Percentiles rank a stretch among this genome's conserved stretches.
phyloP scores from a whole-genome alignment of 35 echinoderm and acorn worm species.

The Ptychodera flava region DNA sequence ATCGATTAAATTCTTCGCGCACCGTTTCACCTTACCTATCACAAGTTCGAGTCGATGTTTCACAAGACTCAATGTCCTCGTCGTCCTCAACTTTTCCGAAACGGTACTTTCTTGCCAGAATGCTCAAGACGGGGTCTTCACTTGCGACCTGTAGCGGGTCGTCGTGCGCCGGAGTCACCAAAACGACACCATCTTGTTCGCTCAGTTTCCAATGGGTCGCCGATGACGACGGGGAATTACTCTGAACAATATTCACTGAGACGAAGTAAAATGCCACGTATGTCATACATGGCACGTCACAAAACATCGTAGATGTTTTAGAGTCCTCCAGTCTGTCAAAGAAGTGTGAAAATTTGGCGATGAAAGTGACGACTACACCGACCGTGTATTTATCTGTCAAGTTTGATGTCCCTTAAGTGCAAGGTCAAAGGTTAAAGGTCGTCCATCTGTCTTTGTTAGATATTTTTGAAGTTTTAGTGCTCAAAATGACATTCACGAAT shows the following conservation, averaged over 20 bases:
- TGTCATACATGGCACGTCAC: constrained; percentile 61
- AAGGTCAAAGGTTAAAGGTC: background rate
- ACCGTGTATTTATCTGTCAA: too few species aligned
- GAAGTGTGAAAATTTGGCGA: background rate
- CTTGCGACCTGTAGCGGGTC: background rate
- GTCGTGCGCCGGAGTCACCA: background rate
- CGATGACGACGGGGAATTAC: constrained; percentile 37
- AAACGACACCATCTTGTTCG: constrained; percentile 11
- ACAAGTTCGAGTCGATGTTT: background rate
- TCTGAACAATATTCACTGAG: constrained; percentile 44
- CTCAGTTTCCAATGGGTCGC: constrained; percentile 14
- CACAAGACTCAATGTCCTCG: background rate
- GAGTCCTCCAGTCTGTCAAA: background rate
- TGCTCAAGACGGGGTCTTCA: constrained; percentile 19
- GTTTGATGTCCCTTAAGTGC: too few species aligned
- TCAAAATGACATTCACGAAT: too few species aligned
- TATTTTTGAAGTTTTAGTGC: too few species aligned
- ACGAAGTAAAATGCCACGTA: constrained; percentile 69
- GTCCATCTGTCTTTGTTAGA: too few species aligned
- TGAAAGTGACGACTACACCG: too few species aligned
- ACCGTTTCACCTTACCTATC: too few species aligned
- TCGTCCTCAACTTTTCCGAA: constrained; percentile 1
- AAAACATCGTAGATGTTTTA: constrained; percentile 30
- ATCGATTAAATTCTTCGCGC: too few species aligned
- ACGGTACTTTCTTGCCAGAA: constrained; percentile 2